phyloP scores from a whole-genome alignment of 2,113 vertebrate genomes.

The Chascanopsetta lugubris region DNA sequence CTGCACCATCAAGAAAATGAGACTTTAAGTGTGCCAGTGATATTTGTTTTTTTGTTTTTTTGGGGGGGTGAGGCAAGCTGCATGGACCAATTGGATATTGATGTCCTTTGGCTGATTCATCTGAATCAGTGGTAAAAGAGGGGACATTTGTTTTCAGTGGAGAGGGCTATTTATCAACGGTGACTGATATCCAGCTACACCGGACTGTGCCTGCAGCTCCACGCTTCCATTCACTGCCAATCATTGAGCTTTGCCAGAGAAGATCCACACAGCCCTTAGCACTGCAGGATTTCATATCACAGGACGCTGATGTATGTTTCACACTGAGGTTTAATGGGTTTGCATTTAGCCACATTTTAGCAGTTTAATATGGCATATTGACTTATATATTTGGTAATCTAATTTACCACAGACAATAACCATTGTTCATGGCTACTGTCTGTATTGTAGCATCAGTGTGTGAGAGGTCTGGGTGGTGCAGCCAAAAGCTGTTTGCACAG shows the following conservation, averaged over 20 bases:
- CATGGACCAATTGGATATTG: conserved; percentile 55
- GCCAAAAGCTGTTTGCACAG: neutral
- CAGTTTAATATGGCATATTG: neutral
- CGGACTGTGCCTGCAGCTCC: conserved; percentile 64
- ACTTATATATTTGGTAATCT: neutral
- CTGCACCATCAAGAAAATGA: too few relatives aligned
- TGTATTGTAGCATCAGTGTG: neutral
- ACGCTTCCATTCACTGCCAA: conserved; percentile 68
- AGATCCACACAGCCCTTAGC: conserved; percentile 51
- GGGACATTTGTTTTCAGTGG: conserved; percentile 67
- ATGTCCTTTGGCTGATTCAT: conserved; percentile 71
- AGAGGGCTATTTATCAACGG: conserved; percentile 68
- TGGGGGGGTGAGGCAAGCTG: too few relatives aligned
- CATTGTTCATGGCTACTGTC: neutral
- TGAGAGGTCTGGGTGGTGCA: neutral
- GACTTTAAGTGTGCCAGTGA: conserved; percentile 27
- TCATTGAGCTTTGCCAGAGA: conserved; percentile 61
- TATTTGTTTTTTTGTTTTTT: conserved; percentile 56
- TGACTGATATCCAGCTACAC: conserved; percentile 72
- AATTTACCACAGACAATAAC: neutral
- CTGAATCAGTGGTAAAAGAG: conserved; percentile 67
- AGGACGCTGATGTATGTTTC: conserved; percentile 3
- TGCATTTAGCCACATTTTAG: neutral
- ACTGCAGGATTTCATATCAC: neutral
- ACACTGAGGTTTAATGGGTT: neutral